phyloP scores from a whole-genome alignment of 1,140 invertebrate species.

The Penaeus vannamei region DNA sequence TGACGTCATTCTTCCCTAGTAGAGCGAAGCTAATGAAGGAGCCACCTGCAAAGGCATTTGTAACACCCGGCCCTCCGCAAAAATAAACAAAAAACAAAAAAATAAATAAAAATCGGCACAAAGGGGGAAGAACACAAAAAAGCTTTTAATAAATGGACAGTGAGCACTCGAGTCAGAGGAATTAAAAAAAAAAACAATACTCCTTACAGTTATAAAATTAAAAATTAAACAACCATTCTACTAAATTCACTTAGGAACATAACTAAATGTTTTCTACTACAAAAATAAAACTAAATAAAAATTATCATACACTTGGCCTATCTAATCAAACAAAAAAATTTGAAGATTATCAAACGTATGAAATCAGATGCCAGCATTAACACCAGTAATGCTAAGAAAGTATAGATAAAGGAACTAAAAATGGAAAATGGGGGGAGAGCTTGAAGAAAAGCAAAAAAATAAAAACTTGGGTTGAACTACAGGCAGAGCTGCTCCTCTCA shows the following conservation, averaged over 20 bases:
- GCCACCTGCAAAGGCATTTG: too few species aligned
- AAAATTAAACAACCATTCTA: conserved; percentile 56
- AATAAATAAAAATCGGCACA: background rate
- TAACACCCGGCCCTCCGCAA: too few species aligned
- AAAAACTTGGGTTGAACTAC: too few species aligned
- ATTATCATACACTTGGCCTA: conserved; percentile 52
- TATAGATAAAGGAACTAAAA: background rate
- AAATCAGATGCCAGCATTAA: conserved; percentile 46
- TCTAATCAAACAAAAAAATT: conserved; percentile 37
- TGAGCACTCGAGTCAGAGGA: conserved; percentile 47
- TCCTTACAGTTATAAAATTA: conserved; percentile 58
- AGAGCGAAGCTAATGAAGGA: too few species aligned
- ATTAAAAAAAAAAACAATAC: conserved; percentile 61
- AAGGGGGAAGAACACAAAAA: background rate
- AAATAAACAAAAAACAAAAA: background rate
- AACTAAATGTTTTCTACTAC: conserved; percentile 57
- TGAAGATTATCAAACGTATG: background rate
- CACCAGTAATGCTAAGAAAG: conserved; percentile 10
- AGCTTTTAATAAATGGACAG: conserved; percentile 6
- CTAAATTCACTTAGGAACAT: conserved; percentile 63
- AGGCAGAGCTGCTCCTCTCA: too few species aligned
- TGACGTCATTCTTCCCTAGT: too few species aligned
- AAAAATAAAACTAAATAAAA: conserved; percentile 57
- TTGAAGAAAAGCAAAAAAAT: background rate
- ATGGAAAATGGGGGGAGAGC: background rate